These are phyloP conservation scores for Lepidochrysops patricia DNA, from an alignment of 2,888 invertebrate species.

Conservation along the genomic window DNA sequence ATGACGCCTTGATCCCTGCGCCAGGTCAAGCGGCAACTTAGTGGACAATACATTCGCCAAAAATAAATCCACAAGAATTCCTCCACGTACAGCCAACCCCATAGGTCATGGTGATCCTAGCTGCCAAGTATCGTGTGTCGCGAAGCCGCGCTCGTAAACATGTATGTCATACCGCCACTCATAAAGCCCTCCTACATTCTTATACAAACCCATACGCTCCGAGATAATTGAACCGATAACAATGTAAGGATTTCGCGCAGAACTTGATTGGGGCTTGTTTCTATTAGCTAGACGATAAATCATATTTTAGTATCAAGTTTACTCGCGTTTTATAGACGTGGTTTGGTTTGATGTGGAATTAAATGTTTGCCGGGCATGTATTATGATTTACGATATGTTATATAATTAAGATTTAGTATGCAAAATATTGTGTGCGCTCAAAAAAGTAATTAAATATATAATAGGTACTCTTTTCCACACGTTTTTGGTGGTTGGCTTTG, in stretches of 20 bases:
- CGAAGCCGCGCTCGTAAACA: slow-evolving; percentile 57
- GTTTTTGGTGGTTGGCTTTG: too few relatives aligned
- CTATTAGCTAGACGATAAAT: background rate
- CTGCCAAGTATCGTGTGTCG: slow-evolving; percentile 63
- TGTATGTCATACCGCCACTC: slow-evolving; percentile 62
- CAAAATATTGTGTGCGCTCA: too few relatives aligned
- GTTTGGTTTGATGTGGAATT: background rate
- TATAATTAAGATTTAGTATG: too few relatives aligned
- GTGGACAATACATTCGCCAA: background rate
- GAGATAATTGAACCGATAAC: slow-evolving; percentile 12
- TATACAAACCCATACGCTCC: background rate
- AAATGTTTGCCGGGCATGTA: too few relatives aligned
- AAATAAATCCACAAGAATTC: slow-evolving; percentile 35
- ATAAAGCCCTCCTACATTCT: slow-evolving; percentile 49
- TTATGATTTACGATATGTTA: too few relatives aligned
- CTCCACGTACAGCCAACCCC: slow-evolving; percentile 54
- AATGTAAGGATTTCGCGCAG: background rate
- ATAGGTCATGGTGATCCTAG: slow-evolving; percentile 50
- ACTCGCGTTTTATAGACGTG: background rate
- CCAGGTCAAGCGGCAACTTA: too few relatives aligned
- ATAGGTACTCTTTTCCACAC: too few relatives aligned
- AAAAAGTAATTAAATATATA: too few relatives aligned
- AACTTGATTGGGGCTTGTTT: slow-evolving; percentile 1
- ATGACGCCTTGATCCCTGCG: too few relatives aligned
- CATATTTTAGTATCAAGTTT: background rate